Evolutionary conservation across 2,113 vertebrate genomes (phyloP), one percentile per base, ranked within the genome.

Genomic region (Malurus elegans): DNA sequence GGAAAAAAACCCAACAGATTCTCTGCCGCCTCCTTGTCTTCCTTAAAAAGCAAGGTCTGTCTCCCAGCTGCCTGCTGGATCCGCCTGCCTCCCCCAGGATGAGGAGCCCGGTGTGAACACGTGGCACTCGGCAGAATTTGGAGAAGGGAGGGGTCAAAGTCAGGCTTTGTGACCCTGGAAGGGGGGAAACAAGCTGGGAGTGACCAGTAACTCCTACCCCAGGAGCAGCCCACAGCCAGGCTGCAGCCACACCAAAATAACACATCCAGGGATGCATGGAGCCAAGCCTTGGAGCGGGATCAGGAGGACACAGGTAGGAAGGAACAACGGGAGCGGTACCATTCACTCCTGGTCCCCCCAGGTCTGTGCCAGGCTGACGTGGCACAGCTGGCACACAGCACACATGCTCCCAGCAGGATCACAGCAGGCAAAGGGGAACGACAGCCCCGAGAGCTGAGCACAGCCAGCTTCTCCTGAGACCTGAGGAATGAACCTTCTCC

Each of bases 1-100:
- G 45, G 31, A 14, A 21, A 17, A 18, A 44, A 79, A 6, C 11
- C 17, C 61, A 75, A 53, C 44, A 65, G 62, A 83, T 94, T 88
- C 84, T 79, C 76, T 56, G 54, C 72, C 29, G 24, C 87, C 92
- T 72, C 94, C 92, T 29, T 42, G 18, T 19, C 79, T 86, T 82
- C 79, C 86, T 66, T 84, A 61, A 86, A 92, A 76, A 80, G 76
- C 58, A 70, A 94, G 89, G 86, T 84, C 92, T 92, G 73, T 66
- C 73, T 90, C 80, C 92, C 93, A 84, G 86, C 67, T 95, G 91
- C 54, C 2, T 45, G 71, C 86, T 57, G 76, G 86, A 31, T 69
- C 75, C 0, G 4, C 90, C 69, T 47, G 56, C 60, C 75, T 86
- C 67, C 84, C 79, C 84, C 67, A 5, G 57, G 76, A 44, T 73